Conservation (phyloP, 2,113 vertebrate genomes). For the Emydura subglobosa region DNA sequence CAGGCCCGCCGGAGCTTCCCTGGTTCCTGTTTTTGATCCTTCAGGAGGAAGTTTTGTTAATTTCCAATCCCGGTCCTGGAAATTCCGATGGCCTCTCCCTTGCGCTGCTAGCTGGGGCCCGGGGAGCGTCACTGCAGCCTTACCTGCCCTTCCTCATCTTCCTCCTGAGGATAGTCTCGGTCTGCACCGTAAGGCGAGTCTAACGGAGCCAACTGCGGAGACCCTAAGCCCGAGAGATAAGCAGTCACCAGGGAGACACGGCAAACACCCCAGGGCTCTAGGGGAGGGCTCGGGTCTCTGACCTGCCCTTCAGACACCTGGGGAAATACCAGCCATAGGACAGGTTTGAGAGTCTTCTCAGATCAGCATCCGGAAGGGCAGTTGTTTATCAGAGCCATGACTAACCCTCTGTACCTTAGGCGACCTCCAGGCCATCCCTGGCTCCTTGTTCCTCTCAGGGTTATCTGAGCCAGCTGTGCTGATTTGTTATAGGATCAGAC, state of each 20-base stretch:
- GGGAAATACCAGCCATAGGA: background rate
- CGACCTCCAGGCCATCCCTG: background rate
- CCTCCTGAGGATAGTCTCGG: background rate
- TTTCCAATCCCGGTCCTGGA: background rate
- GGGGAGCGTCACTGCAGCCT: background rate
- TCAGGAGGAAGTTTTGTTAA: background rate
- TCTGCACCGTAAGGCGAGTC: background rate
- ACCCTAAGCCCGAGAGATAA: background rate
- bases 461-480: background rate
- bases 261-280: too few species aligned
- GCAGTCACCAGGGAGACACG: background rate
- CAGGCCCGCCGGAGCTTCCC: background rate
- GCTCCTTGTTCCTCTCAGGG: background rate
- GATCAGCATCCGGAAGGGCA: background rate
- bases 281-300: too few species aligned
- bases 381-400: background rate
- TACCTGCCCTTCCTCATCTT: background rate
- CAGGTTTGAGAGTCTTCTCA: background rate
- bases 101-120: background rate
- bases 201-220: background rate
- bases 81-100: background rate
- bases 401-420: background rate
- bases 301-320: background rate
- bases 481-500: background rate
- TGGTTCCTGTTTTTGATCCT: background rate